Base-by-base conservation (phyloP, 2,888 invertebrate species). In the Miltochrista miniata region DNA sequence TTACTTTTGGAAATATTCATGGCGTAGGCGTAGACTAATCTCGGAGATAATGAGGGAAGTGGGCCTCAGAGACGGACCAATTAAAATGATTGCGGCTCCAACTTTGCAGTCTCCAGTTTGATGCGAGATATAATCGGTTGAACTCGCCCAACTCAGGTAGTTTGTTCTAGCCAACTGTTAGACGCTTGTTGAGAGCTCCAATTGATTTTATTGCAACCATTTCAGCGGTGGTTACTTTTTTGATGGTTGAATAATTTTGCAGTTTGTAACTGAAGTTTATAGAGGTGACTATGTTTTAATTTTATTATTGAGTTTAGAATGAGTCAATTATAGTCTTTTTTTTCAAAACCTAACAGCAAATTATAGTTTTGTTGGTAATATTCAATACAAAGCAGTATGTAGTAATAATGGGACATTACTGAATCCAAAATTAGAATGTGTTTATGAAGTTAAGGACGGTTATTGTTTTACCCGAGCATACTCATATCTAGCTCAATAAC, bases 81-180 rank as follows among this genome's bases (percentile, higher is more conserved):
- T 73, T 73, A 73, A 69, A 73, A 70, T 70, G 72, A 73, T 73
- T 70, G 69, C 64, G 58, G 72, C 3, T 56, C 50, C 47, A 53
- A 61, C 48, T 56, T 59, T 40, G 54, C 45, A 55, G 54, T 46
- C 30, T 53, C 51, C 56, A 62, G 61, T 67, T 56, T 62, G 67
- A 61, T 65, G 65, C 57, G 65, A 58, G 38, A 54, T 59, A 56
- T 59, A 66, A 69, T 58, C 60, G 56, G 55, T 43, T 12, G 37
- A 30, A 34, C 14, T 39, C 33, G 46, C 37, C 12, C 29, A 5
- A 29, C 50, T 57, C 61, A 64, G 56, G 61, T 65, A 62, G 48
- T 59, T 57, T 60, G 54, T 52, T 54, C 59, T 40, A n/a, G 45
- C 40, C 50, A 59, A 58, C 49, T 39, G 31, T 24, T 35, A 35